These are phyloP conservation scores for Anthoptus insignis DNA, from an alignment of 2,888 invertebrate genomes.

Conservation along the genomic window DNA sequence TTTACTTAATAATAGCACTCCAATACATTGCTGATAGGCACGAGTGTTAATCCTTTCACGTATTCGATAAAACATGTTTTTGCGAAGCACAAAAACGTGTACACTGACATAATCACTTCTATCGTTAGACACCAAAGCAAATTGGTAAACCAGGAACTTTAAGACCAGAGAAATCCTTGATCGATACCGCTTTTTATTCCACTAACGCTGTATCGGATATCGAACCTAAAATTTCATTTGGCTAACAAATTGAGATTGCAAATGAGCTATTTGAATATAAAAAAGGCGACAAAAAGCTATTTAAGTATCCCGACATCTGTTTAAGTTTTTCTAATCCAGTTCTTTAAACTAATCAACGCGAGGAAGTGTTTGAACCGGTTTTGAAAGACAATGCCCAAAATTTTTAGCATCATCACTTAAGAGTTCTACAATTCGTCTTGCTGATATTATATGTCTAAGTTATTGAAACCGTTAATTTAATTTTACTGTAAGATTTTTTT, in stretches of 20 bases:
- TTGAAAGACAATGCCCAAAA: slow-evolving; percentile 26
- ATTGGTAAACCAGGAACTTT: slow-evolving; percentile 37
- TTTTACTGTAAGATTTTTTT: too few species aligned
- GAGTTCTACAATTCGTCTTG: slow-evolving; percentile 9
- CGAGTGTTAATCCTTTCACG: slow-evolving; percentile 4
- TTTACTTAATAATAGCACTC: too few species aligned
- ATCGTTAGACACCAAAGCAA: slow-evolving; percentile 33
- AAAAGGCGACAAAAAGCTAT: slow-evolving; percentile 28
- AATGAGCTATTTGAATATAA: slow-evolving; percentile 32
- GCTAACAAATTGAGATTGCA: slow-evolving; percentile 39
- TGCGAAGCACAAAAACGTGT: slow-evolving; percentile 23
- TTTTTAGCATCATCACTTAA: slow-evolving; percentile 19
- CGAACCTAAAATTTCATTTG: slow-evolving; percentile 39
- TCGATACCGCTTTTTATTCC: slow-evolving; percentile 12
- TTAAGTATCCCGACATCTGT: slow-evolving; percentile 37
- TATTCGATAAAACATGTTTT: slow-evolving; percentile 33
- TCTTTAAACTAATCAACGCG: slow-evolving; percentile 36
- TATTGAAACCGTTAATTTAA: not conserved
- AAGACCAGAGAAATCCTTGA: slow-evolving; percentile 22
- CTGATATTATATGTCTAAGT: not conserved
- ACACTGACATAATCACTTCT: slow-evolving; percentile 15
- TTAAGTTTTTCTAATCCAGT: slow-evolving; percentile 35
- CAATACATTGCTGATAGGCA: too few species aligned
- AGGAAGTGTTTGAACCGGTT: slow-evolving; percentile 32
- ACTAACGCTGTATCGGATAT: slow-evolving; percentile 30